phyloP scores from a whole-genome alignment of 2,113 vertebrate genomes.

The Myodes glareolus region DNA sequence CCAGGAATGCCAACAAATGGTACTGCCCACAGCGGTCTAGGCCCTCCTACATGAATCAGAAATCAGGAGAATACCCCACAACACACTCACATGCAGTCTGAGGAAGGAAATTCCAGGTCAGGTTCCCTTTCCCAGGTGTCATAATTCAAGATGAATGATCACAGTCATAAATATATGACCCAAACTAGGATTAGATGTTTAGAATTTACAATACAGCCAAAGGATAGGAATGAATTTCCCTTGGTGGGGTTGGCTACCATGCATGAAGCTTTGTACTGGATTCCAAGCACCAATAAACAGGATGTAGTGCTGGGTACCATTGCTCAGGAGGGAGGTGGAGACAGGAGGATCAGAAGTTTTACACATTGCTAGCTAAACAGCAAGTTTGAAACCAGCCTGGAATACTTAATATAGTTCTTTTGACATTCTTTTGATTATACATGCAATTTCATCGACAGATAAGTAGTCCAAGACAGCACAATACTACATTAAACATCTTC shows the following conservation, averaged over 20 bases:
- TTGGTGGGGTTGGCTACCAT: neutral
- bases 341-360: neutral
- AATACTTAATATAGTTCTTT: neutral
- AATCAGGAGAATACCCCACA: neutral
- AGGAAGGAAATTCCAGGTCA: neutral
- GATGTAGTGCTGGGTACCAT: too few relatives aligned
- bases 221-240: neutral
- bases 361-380: neutral
- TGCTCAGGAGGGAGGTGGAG: neutral
- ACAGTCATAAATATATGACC: neutral
- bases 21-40: neutral
- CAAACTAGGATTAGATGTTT: neutral
- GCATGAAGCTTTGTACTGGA: neutral
- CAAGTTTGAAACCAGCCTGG: neutral
- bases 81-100: neutral
- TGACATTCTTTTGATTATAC: slow-evolving; percentile 17
- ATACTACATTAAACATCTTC: slow-evolving; percentile 1
- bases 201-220: neutral
- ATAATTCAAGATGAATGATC: neutral
- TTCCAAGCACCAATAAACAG: neutral
- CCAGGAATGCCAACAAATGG: neutral
- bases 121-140: neutral
- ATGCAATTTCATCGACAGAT: neutral
- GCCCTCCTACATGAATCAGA: neutral
- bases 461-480: neutral